Evolutionary conservation across 2,113 vertebrate genomes (phyloP), one percentile per base, ranked within the genome.

Genomic region (Chionodraco myersi): DNA sequence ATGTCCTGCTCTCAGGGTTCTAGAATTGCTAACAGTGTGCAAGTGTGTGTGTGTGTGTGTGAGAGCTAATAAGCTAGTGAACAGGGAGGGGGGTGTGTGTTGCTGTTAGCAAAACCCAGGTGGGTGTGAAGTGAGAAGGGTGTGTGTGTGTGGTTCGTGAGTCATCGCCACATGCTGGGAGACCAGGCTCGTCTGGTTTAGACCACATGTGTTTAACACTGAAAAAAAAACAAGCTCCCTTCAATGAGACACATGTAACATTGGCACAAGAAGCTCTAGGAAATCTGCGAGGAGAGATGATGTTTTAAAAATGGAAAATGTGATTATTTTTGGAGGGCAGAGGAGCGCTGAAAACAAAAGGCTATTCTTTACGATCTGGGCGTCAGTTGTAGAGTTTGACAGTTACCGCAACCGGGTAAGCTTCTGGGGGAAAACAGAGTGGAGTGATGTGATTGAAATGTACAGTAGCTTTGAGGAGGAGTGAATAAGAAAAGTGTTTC

Each of bases 81-180:
- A 23, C 30, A 26, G 79, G 9, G 3, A 45, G 0, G 10, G 4
- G 54, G 9, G 14, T 0, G 13, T 2, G 58, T 10, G 14, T 62
- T 41, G 36, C 36, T 41, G 36, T 41, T 41, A 7, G 44, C 72
- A 79, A 73, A 86, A 67, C 54, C 82, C 86, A 92, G 86, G 86
- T 91, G 85, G 77, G 72, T 62, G 72, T 77, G 81, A 82, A 69
- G 74, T 66, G 71, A 67, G 68, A 34, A 18, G 57, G 11, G 36
- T 26, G 54, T 4, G 30, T 21, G 30, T 63, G 59, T 5, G 59
- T 65, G 73, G 80, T 67, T 60, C 6, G 21, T 94, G 92, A 93
- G 89, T 94, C 92, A 95, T 79, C 18, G 15, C 79, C 86, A 85
- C 92, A 91, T 89, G 91, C 92, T 93, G 88, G 49, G 91, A 90